phyloP scores from a whole-genome alignment of 1,140 invertebrate species.

The Leptoteleia sp. region DNA sequence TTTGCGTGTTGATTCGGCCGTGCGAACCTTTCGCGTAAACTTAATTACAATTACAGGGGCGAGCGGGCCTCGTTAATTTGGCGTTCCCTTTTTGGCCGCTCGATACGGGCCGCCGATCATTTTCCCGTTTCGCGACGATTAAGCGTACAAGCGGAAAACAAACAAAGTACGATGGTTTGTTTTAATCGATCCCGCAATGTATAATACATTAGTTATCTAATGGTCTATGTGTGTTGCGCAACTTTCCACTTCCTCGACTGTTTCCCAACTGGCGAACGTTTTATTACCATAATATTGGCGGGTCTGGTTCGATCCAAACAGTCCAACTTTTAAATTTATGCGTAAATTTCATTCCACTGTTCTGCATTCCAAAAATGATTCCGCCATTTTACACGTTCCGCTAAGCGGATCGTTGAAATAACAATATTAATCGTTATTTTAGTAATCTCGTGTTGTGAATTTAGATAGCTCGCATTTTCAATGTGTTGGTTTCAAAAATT shows the following conservation, averaged over 20 bases:
- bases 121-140: conserved; percentile 31
- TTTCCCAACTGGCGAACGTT: conserved; percentile 34
- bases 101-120: conserved; percentile 41
- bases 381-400: too few relatives aligned
- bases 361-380: too few relatives aligned
- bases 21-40: conserved; percentile 17
- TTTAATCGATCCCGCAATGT: conserved; percentile 61
- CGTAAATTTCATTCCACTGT: neutral
- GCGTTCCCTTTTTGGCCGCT: neutral
- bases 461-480: too few relatives aligned
- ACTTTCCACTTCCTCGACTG: conserved; percentile 48
- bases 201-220: conserved; percentile 60
- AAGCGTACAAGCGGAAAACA: conserved; percentile 14
- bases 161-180: conserved; percentile 39
- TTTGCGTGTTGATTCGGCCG: conserved; percentile 29
- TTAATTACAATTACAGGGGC: too few relatives aligned
- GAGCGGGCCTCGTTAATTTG: conserved; percentile 16
- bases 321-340: conserved; percentile 35
- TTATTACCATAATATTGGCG: conserved; percentile 50
- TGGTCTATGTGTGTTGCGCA: conserved; percentile 49
- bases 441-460: too few relatives aligned
- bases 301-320: conserved; percentile 16
- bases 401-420: too few relatives aligned
- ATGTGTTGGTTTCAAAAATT: too few relatives aligned
- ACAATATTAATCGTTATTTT: too few relatives aligned